phyloP scores from a whole-genome alignment of 2,113 vertebrate species.

The Hiodon tergisus region DNA sequence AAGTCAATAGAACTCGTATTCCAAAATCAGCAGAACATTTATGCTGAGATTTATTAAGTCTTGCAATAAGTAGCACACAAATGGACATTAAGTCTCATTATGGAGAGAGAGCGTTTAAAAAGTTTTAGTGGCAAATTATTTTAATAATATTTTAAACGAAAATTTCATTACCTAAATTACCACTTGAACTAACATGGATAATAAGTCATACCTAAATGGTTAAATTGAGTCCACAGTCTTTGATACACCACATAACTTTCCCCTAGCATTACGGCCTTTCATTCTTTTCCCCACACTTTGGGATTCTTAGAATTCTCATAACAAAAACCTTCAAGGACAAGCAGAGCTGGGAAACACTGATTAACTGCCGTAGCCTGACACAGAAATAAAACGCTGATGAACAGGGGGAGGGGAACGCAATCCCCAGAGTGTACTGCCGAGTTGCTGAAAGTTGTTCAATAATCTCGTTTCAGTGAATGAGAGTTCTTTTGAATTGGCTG shows the following conservation, averaged over 20 bases:
- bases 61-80: not conserved
- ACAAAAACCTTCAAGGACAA: not conserved
- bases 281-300: too few relatives aligned
- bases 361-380: not conserved
- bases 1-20: not conserved
- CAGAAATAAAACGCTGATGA: not conserved
- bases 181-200: too few relatives aligned
- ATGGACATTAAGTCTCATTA: too few relatives aligned
- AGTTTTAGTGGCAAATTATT: too few relatives aligned
- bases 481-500: not conserved
- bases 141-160: too few relatives aligned
- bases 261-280: too few relatives aligned
- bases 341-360: not conserved
- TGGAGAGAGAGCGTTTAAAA: too few relatives aligned
- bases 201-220: too few relatives aligned
- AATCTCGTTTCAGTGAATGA: not conserved
- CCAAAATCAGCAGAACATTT: conserved; percentile 8
- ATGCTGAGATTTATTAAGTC: not conserved
- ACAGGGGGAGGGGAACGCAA: not conserved
- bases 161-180: too few relatives aligned
- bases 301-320: conserved; percentile 2
- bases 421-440: conserved; percentile 1
- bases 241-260: too few relatives aligned
- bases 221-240: too few relatives aligned
- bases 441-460: not conserved